Conservation (phyloP, 2,113 vertebrate genomes). For the Petromus typicus region DNA sequence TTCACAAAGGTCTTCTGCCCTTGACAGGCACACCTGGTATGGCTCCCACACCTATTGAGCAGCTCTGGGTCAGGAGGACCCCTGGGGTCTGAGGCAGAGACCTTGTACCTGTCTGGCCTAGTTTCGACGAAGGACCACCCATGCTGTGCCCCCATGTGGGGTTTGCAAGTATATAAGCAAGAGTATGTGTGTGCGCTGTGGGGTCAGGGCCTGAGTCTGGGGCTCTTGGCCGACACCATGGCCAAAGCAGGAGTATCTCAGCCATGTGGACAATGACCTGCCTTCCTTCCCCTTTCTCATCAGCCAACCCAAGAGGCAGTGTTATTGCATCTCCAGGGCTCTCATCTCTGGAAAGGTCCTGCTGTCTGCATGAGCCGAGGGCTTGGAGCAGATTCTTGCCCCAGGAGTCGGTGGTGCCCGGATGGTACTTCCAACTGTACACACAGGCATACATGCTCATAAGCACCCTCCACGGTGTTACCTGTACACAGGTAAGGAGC, state of each 20-base stretch:
- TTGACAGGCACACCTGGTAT: neutral
- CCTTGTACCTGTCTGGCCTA: neutral
- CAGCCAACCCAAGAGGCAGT: neutral
- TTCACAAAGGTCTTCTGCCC: neutral
- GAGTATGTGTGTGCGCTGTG: fast-evolving
- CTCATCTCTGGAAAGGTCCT: neutral
- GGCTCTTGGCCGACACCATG: neutral
- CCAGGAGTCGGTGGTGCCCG: neutral
- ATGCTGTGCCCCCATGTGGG: neutral
- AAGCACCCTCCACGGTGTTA: neutral
- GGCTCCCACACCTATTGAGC: neutral
- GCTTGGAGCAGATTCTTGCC: neutral
- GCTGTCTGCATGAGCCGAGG: neutral
- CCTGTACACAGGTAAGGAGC: neutral
- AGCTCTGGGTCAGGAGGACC: neutral
- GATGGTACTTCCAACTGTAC: neutral
- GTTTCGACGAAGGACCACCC: neutral
- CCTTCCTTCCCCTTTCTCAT: neutral
- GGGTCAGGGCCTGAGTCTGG: neutral
- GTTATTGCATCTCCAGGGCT: neutral
- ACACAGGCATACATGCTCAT: no score
- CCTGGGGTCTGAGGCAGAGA: neutral
- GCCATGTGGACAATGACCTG: fast-evolving
- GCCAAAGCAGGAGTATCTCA: neutral
- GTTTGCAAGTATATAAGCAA: neutral